Evolutionary conservation across 2,888 invertebrate species (phyloP).

Genomic region (Trachelus troglodyta): DNA sequence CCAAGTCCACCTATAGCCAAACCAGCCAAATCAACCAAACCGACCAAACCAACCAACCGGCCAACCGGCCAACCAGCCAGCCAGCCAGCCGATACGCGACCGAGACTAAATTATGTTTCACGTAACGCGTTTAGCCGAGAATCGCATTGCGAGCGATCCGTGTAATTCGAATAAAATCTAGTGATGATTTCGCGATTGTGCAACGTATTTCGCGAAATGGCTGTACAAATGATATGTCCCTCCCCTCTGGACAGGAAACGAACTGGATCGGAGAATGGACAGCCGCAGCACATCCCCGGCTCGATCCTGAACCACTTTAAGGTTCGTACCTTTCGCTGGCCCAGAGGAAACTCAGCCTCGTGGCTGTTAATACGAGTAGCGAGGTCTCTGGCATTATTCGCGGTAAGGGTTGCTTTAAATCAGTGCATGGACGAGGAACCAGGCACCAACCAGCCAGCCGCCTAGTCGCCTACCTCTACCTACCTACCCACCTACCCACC

Average conservation of each 20-base stretch:
- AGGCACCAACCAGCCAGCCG: slow-evolving; percentile 18
- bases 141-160: slow-evolving; percentile 62
- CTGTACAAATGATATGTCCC: too few species aligned
- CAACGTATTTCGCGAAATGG: too few species aligned
- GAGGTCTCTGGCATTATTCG: slow-evolving; percentile 24
- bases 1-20: too few species aligned
- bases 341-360: slow-evolving; percentile 11
- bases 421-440: slow-evolving; percentile 45
- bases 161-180: slow-evolving; percentile 60
- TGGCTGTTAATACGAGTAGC: slow-evolving; percentile 29
- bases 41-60: too few species aligned
- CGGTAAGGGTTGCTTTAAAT: slow-evolving; percentile 50
- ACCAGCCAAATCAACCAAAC: too few species aligned
- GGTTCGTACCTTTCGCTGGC: background rate
- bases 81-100: slow-evolving; percentile 10
- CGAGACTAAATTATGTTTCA: slow-evolving; percentile 61
- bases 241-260: too few species aligned
- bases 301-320: too few species aligned
- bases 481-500: slow-evolving; percentile 17
- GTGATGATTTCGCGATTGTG: slow-evolving; percentile 28
- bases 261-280: too few species aligned
- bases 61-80: background rate
- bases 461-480: slow-evolving; percentile 16
- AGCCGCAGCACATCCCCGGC: too few species aligned
- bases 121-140: slow-evolving; percentile 63